phyloP scores from a whole-genome alignment of 2,888 invertebrate genomes.

The Brassicogethes aeneus region DNA sequence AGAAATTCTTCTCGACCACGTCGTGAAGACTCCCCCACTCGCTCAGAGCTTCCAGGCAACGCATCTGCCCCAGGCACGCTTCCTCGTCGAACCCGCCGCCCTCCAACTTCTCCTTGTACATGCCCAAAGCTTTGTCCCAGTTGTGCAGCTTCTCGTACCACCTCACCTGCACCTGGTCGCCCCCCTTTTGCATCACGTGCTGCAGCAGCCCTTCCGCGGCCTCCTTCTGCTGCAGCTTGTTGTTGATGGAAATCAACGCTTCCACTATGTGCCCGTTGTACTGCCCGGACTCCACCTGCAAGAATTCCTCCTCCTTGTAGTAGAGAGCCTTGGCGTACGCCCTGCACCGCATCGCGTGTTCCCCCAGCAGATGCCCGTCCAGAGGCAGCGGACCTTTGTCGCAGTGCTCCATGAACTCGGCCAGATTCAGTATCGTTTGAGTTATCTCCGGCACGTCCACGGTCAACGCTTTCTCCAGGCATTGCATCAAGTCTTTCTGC shows the following conservation, averaged over 20 bases:
- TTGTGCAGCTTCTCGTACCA: slow-evolving; percentile 99
- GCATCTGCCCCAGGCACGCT: slow-evolving; percentile 83
- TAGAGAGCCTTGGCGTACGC: slow-evolving; percentile 76
- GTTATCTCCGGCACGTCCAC: slow-evolving; percentile 94
- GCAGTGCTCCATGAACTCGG: slow-evolving; percentile 99
- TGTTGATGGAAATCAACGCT: slow-evolving; percentile 91
- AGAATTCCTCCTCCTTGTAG: slow-evolving; percentile 92
- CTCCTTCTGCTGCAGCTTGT: slow-evolving; percentile 96
- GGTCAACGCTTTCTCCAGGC: slow-evolving; percentile 80
- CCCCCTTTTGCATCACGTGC: slow-evolving; percentile 74
- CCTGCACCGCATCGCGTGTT: slow-evolving; percentile 86
- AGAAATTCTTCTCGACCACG: slow-evolving; percentile 73
- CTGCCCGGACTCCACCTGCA: slow-evolving; percentile 56
- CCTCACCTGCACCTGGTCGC: slow-evolving; percentile 57
- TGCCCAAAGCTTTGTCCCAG: slow-evolving; percentile 91
- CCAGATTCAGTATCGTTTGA: slow-evolving; percentile 91
- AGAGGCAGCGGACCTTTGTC: slow-evolving; percentile 92
- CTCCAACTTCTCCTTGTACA: slow-evolving; percentile 73
- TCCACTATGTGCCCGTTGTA: slow-evolving; percentile 79
- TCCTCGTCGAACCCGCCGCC: slow-evolving; percentile 60
- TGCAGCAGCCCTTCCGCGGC: slow-evolving; percentile 91
- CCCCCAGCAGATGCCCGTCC: slow-evolving; percentile 77
- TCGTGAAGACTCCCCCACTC: slow-evolving; percentile 88
- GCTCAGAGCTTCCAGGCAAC: slow-evolving; percentile 91
- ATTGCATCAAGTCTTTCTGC: slow-evolving; percentile 67